Conservation (phyloP, 2,113 vertebrate genomes). For the Tragulus kanchil region DNA sequence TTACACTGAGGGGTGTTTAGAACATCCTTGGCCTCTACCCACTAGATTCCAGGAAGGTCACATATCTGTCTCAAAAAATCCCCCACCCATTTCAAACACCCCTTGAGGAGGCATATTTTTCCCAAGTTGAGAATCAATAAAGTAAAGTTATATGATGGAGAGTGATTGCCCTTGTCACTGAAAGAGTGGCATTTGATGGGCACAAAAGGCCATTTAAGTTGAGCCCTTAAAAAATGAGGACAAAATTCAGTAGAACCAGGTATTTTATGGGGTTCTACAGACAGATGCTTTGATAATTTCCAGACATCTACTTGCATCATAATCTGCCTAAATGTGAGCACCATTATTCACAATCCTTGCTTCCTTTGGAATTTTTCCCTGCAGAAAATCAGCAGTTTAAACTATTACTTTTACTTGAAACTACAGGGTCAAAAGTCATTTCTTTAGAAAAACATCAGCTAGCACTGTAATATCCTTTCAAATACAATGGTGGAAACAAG, state of each 20-base stretch:
- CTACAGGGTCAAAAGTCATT: conserved; percentile 24
- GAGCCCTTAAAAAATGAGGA: neutral
- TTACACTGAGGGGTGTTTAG: neutral
- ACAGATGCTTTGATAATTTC: neutral
- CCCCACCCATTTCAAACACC: neutral
- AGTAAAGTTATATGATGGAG: neutral
- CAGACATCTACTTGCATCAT: neutral
- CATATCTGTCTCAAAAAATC: neutral
- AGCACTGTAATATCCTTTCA: conserved; percentile 43
- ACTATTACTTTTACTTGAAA: conserved; percentile 35
- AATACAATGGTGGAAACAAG: conserved; percentile 37
- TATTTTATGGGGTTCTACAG: neutral
- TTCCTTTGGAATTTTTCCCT: neutral
- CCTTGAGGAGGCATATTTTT: neutral
- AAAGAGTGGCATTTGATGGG: neutral
- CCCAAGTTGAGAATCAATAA: neutral
- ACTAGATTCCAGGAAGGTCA: neutral
- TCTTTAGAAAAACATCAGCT: conserved; percentile 21
- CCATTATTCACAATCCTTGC: neutral
- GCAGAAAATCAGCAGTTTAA: conserved; percentile 53
- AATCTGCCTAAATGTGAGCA: neutral
- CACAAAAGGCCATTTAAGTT: neutral
- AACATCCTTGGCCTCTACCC: neutral
- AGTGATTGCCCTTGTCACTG: neutral
- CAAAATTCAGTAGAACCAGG: neutral